Percentiles rank a stretch among this genome's conserved stretches.
Evolutionary conservation across 1,140 invertebrate genomes (phyloP).

Genomic region (Bathynomus jamesi): DNA sequence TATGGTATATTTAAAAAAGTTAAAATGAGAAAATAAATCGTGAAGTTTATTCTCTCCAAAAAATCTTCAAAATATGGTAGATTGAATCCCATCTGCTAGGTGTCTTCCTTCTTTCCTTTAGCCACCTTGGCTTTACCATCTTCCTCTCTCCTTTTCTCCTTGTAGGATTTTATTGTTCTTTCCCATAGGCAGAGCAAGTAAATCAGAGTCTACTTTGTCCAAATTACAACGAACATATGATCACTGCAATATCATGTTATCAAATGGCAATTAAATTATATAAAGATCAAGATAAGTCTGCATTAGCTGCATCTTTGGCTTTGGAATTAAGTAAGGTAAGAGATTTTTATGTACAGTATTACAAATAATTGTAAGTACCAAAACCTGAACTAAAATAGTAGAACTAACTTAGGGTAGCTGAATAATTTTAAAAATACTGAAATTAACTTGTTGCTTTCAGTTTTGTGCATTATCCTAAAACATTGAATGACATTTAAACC

Average conservation of each 20-base stretch:
- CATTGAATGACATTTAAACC: too few relatives aligned
- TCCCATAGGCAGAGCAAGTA: background rate
- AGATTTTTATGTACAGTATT: too few relatives aligned
- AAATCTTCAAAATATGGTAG: background rate
- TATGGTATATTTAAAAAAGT: background rate
- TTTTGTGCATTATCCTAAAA: too few relatives aligned
- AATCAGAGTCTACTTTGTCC: background rate
- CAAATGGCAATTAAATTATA: background rate
- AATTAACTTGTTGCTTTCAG: too few relatives aligned
- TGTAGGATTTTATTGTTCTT: background rate
- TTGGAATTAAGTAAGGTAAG: background rate
- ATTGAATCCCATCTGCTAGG: too few relatives aligned
- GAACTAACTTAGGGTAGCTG: too few relatives aligned
- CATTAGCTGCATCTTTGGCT: background rate
- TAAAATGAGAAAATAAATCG: background rate
- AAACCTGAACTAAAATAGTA: too few relatives aligned
- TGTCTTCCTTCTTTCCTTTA: too few relatives aligned
- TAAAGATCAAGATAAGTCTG: background rate
- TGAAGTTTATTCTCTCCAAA: background rate
- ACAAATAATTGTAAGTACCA: too few relatives aligned
- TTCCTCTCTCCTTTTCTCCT: too few relatives aligned
- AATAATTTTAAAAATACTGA: too few relatives aligned
- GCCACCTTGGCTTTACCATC: too few relatives aligned
- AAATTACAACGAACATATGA: background rate
- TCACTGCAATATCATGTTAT: background rate